Percentiles rank a stretch among this genome's conserved stretches.
Conservation (phyloP, 2,797 vertebrate genomes). For the Muscicapa comitata region DNA sequence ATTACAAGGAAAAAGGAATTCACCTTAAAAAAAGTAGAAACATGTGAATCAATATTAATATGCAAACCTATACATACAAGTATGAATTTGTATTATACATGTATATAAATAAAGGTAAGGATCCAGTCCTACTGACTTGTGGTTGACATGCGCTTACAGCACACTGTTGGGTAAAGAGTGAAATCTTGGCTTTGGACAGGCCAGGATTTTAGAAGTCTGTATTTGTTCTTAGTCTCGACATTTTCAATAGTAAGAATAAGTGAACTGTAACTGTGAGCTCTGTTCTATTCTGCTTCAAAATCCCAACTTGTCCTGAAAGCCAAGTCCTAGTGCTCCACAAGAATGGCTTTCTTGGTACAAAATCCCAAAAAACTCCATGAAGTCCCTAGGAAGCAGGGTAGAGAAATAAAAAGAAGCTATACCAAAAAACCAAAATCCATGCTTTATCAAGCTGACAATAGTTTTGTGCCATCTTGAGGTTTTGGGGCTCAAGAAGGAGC, state of each 20-base stretch:
- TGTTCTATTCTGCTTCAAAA: neutral
- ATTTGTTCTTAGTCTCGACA: accelerated
- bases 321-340: neutral
- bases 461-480: neutral
- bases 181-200: neutral
- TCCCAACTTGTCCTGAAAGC: neutral
- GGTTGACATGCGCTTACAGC: neutral
- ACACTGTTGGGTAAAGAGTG: neutral
- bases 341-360: neutral
- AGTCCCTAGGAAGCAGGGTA: neutral
- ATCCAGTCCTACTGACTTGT: neutral
- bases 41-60: accelerated
- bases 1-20: neutral
- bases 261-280: neutral
- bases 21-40: neutral
- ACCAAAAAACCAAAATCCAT: neutral
- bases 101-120: neutral
- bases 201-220: neutral
- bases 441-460: neutral
- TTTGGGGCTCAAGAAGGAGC: neutral
- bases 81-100: neutral
- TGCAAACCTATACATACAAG: no score
- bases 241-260: neutral
- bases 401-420: neutral
- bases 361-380: neutral